Percentiles rank a stretch among this genome's conserved stretches.
These are phyloP conservation scores for Eufriesea mexicana DNA, from an alignment of 1,140 invertebrate species.

Conservation along the genomic window DNA sequence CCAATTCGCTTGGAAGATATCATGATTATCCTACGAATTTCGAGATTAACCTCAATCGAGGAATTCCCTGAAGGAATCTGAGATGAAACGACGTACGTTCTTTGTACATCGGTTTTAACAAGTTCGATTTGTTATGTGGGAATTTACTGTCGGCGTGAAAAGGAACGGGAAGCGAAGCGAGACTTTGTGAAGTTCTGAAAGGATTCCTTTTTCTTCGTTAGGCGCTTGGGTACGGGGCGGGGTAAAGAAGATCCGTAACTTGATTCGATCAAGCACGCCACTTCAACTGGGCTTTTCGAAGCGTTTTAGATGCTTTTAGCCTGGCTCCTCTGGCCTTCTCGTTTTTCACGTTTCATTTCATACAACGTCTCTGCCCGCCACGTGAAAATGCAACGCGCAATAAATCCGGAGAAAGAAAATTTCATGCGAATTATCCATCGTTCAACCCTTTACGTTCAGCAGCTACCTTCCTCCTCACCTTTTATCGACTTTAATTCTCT, in stretches of 20 bases:
- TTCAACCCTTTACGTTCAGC: no score
- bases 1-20: no score
- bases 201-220: conserved; percentile 37
- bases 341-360: conserved; percentile 28
- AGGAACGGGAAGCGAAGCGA: not conserved
- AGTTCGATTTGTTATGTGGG: not conserved
- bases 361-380: not conserved
- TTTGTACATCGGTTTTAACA: not conserved
- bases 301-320: conserved; percentile 64
- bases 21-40: no score
- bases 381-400: not conserved
- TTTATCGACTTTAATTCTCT: not conserved
- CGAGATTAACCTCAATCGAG: not conserved
- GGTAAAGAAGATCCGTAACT: conserved; percentile 52
- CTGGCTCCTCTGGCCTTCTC: not conserved
- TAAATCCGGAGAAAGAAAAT: not conserved
- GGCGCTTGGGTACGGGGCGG: not conserved
- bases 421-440: not conserved
- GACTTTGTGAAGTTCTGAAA: conserved; percentile 3
- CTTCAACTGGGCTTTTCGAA: conserved; percentile 37
- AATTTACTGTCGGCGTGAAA: not conserved
- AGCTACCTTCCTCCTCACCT: no score
- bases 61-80: not conserved
- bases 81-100: no score
- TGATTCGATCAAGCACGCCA: conserved; percentile 60